These are phyloP conservation scores for Notechis scutatus DNA, from an alignment of 2,113 vertebrate genomes.

Conservation along the genomic window DNA sequence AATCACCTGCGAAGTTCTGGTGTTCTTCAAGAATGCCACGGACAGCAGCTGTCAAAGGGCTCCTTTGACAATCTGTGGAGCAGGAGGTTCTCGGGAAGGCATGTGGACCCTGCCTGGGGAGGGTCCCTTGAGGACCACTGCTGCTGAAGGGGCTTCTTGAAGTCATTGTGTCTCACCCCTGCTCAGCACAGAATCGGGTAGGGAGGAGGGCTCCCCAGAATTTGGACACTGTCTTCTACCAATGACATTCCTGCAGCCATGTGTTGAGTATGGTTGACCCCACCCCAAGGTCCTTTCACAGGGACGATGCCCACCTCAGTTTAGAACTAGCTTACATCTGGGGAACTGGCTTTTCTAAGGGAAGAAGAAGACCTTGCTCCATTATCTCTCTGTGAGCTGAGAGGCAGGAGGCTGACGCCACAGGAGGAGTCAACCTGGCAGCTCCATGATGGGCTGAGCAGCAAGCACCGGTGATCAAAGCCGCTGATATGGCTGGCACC, in stretches of 20 bases:
- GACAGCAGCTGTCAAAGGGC: neutral
- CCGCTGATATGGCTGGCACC: neutral
- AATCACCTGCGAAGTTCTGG: neutral
- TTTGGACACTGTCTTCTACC: neutral
- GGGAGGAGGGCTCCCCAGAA: neutral
- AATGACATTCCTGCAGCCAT: neutral
- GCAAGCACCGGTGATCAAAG: slow-evolving; percentile 17
- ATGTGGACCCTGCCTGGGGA: neutral
- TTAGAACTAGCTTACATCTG: neutral
- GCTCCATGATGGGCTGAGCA: neutral
- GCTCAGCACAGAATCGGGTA: neutral
- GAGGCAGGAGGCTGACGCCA: neutral
- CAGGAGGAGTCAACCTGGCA: neutral
- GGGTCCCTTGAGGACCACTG: neutral
- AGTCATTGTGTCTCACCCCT: neutral
- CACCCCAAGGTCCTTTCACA: neutral
- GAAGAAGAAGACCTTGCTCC: neutral
- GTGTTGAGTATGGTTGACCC: neutral
- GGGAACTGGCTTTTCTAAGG: neutral
- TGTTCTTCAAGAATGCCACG: neutral
- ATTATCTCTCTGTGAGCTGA: neutral
- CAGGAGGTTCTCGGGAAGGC: neutral
- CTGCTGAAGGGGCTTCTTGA: neutral
- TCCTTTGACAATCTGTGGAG: too few species aligned
- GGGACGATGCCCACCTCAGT: neutral